A percentile compares a stretch with the other conserved stretches of the same genome.
phyloP scores from a whole-genome alignment of 2,797 vertebrate genomes.

The Echiichthys vipera region DNA sequence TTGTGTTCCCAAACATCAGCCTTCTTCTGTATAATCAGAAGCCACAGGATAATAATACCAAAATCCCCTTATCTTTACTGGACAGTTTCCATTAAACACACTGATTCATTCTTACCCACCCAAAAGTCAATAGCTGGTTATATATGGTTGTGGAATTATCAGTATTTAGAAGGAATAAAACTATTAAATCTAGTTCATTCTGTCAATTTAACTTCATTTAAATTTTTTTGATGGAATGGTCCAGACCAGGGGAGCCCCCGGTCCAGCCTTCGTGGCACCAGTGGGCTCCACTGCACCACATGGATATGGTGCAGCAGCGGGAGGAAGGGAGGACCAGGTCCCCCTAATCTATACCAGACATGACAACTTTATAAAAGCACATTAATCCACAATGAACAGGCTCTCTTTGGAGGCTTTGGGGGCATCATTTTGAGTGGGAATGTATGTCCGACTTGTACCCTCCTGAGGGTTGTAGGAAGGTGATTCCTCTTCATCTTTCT shows the following conservation, averaged over 20 bases:
- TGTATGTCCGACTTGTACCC: constrained; percentile 21
- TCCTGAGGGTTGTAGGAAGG: constrained; percentile 31
- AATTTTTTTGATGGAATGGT: not conserved
- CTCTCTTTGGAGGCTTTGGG: constrained; percentile 44
- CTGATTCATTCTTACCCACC: not conserved
- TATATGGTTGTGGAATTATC: not conserved
- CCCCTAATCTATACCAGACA: constrained; percentile 56
- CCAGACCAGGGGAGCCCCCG: too few species aligned
- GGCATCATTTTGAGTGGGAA: constrained; percentile 1
- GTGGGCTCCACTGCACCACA: constrained; percentile 48
- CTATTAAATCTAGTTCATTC: not conserved
- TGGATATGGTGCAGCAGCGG: not conserved
- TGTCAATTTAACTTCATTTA: too few species aligned
- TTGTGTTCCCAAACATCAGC: constrained; percentile 1
- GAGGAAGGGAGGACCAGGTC: constrained; percentile 13
- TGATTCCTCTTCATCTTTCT: constrained; percentile 42
- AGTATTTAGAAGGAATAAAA: not conserved
- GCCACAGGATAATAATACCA: not conserved
- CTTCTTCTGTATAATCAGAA: constrained; percentile 11
- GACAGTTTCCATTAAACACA: not conserved
- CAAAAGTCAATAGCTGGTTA: not conserved
- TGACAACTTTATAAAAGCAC: constrained; percentile 63
- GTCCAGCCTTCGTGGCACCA: constrained; percentile 24
- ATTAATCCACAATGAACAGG: constrained; percentile 54
- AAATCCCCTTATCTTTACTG: constrained; percentile 9